These are phyloP conservation scores for Phortica magna DNA, from an alignment of 2,888 invertebrate genomes.

Conservation along the genomic window DNA sequence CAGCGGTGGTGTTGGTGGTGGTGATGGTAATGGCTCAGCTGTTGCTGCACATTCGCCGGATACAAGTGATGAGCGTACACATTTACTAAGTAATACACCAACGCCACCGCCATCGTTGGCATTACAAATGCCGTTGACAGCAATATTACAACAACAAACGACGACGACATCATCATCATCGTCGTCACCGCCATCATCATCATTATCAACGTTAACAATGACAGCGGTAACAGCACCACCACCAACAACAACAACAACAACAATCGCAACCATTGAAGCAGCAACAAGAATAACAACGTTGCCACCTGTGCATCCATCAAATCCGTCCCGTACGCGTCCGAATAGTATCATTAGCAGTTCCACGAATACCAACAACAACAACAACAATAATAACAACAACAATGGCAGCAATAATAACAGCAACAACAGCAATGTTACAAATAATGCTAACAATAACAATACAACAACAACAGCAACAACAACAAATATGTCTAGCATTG, in stretches of 20 bases:
- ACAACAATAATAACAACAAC: conserved; percentile 57
- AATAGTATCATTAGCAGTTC: conserved; percentile 42
- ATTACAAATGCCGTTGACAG: conserved; percentile 47
- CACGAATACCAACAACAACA: conserved; percentile 32
- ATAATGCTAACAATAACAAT: conserved; percentile 51
- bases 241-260: conserved; percentile 44
- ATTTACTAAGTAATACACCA: conserved; percentile 61
- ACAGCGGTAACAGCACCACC: conserved; percentile 53
- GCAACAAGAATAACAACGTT: conserved; percentile 60
- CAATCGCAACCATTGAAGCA: conserved; percentile 45
- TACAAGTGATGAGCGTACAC: conserved; percentile 71
- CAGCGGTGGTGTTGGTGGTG: conserved; percentile 10
- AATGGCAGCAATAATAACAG: conserved; percentile 52
- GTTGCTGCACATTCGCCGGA: conserved; percentile 39
- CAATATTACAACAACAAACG: conserved; percentile 35
- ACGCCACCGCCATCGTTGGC: conserved; percentile 50
- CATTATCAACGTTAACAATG: conserved; percentile 53
- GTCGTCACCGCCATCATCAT: conserved; percentile 46
- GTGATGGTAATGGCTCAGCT: conserved; percentile 33
- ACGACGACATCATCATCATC: conserved; percentile 36
- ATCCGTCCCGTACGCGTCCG: conserved; percentile 59
- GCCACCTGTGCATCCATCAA: conserved; percentile 58
- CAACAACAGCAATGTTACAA: conserved; percentile 22
- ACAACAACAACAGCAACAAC: conserved; percentile 25
- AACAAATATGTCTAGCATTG: conserved; percentile 17